Base-by-base conservation (phyloP, 2,797 vertebrate species). In the Coluber constrictor region DNA sequence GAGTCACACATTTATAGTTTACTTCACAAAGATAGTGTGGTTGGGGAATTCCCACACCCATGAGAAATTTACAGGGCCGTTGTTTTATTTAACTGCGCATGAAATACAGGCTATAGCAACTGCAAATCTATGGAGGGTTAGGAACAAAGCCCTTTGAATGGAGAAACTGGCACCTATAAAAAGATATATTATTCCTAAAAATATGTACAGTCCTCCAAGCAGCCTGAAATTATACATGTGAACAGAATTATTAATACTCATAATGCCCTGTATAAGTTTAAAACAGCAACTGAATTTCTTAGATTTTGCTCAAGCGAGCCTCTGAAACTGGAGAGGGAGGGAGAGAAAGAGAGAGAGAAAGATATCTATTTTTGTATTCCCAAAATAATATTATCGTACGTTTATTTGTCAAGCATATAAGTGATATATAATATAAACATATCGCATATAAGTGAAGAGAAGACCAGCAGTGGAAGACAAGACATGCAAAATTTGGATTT, bases 11-110 rank as follows among this genome's bases (percentile, higher is more conserved):
- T 91, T 47, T 89, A 88, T 23, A 90, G 56, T 56, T 93, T 91
- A 90, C n/a, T 90, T 74, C 47, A 74, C 54, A 74, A 88, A 93
- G 94, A 70, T 43, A 57, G 37, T 66, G 54, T 92, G 47, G 89
- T 70, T 55, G 54, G 86, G 83, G 59, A 94, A 89, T 13, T 92
- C 89, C 93, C 83, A 93, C 93, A 51, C 88, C 88, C 60, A 61
- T 37, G 90, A 91, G 86, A 90, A 56, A 90, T 89, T 90, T 57
- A 29, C 87, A n/a, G 83, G 56, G 60, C 59, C 88, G 32, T 70
- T 90, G 55, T 88, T 92, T 90, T 94, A 90, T 93, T 94, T 93
- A 92, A 90, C 91, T 94, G 92, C 90, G 91, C 59, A 12, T 93
- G 93, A 93, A 57, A 47, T 83, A 59, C 56, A 93, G 92, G n/a